Conservation (phyloP, 2,797 vertebrate genomes). For the Myripristis murdjan region DNA sequence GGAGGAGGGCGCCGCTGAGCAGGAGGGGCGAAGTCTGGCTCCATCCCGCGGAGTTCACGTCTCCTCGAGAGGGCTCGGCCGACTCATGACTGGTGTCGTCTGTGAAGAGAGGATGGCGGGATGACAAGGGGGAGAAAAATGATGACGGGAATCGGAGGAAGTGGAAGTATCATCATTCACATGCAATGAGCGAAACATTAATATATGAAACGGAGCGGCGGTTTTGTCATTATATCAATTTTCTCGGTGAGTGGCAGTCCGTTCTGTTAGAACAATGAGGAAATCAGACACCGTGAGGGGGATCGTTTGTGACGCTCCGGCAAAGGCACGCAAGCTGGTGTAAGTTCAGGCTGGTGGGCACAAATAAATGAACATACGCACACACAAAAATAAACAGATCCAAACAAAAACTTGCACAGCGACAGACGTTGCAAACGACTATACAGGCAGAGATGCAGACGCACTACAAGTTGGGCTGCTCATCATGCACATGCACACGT, state of each 20-base stretch:
- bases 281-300: background rate
- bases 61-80: conserved; percentile 93
- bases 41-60: conserved; percentile 87
- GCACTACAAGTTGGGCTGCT: background rate
- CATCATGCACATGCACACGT: background rate
- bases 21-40: conserved; percentile 86
- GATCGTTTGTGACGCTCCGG: no score
- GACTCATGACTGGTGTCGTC: conserved; percentile 97
- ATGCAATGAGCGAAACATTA: background rate
- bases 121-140: background rate
- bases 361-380: background rate
- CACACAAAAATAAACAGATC: background rate
- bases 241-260: conserved; percentile 1
- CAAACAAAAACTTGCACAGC: conserved; percentile 10
- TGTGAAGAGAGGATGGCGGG: conserved; percentile 68
- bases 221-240: no score
- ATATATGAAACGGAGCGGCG: background rate
- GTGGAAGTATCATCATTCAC: background rate
- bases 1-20: conserved; percentile 90
- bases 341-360: no score
- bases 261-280: background rate
- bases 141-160: no score
- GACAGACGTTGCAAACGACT: conserved; percentile 5
- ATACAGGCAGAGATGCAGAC: conserved; percentile 4
- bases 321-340: no score